Evolutionary conservation across 2,113 vertebrate species (phyloP).

Genomic region (Scortum barcoo): DNA sequence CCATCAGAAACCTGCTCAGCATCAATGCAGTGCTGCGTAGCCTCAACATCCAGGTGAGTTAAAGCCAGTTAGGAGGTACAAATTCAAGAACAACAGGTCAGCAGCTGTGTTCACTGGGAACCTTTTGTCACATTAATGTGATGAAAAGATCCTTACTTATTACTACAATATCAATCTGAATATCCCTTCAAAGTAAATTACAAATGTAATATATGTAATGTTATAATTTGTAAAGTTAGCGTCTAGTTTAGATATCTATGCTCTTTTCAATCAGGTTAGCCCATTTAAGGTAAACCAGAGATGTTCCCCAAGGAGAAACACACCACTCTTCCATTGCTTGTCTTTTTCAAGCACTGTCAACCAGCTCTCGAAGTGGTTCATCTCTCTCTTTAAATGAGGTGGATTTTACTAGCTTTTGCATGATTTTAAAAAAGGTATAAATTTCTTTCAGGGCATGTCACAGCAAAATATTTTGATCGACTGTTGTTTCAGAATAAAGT

Average conservation of each 20-base stretch:
- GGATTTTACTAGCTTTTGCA: not conserved
- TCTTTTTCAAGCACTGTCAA: not conserved
- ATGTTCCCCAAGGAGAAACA: too few species aligned
- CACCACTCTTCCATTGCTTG: not conserved
- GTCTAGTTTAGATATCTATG: too few species aligned
- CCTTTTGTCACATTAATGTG: not conserved
- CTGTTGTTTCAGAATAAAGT: not conserved
- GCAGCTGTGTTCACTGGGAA: not conserved
- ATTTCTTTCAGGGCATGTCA: not conserved
- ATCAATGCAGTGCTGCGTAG: constrained; percentile 82
- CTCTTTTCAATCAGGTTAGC: too few species aligned
- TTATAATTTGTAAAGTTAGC: too few species aligned
- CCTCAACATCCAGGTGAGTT: constrained; percentile 82
- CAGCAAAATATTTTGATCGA: not conserved
- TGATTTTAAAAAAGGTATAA: not conserved
- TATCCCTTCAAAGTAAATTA: too few species aligned
- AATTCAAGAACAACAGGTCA: not conserved
- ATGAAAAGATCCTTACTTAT: not conserved
- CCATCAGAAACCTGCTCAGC: constrained; percentile 81
- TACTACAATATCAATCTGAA: not conserved
- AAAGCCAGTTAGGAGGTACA: not conserved
- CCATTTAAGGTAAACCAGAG: too few species aligned
- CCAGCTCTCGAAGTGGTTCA: not conserved
- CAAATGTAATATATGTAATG: not conserved
- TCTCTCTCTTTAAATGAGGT: not conserved